phyloP scores from a whole-genome alignment of 2,888 invertebrate genomes.

The Cecidostiba fungosa region DNA sequence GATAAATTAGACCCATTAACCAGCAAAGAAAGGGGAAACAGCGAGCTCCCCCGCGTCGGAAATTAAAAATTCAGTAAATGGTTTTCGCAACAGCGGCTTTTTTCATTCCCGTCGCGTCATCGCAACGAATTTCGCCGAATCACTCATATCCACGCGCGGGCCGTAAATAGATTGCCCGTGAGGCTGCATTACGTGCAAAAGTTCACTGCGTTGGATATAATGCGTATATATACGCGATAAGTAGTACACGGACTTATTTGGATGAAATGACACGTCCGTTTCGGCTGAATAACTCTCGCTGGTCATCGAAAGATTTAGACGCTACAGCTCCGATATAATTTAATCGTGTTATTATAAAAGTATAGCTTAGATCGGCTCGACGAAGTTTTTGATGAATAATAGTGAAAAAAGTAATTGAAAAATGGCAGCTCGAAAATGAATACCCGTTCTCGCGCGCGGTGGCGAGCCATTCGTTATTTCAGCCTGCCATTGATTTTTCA shows the following conservation, averaged over 20 bases:
- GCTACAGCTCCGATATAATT: background rate
- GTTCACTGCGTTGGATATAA: conserved; percentile 32
- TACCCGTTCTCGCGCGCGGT: background rate
- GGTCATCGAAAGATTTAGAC: background rate
- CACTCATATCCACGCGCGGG: conserved; percentile 25
- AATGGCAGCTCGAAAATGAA: background rate
- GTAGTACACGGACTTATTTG: background rate
- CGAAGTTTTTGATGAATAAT: background rate
- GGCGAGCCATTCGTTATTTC: background rate
- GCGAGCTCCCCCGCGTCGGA: conserved; percentile 1
- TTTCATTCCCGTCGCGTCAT: conserved; percentile 32
- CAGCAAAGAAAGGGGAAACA: background rate
- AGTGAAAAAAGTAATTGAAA: conserved; percentile 14
- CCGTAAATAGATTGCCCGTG: conserved; percentile 24
- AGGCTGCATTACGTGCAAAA: conserved; percentile 42
- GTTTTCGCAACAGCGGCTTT: conserved; percentile 22
- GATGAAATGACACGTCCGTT: background rate
- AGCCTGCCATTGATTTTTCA: background rate
- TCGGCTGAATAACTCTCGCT: background rate
- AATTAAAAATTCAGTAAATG: conserved; percentile 47
- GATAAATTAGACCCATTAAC: conserved; percentile 48
- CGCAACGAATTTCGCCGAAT: conserved; percentile 29
- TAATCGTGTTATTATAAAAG: background rate
- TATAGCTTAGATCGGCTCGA: background rate
- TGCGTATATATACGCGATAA: background rate